A percentile compares a stretch with the other conserved stretches of the same genome.
phyloP scores from a whole-genome alignment of 1,140 invertebrate species.

The Chrysoperla carnea region DNA sequence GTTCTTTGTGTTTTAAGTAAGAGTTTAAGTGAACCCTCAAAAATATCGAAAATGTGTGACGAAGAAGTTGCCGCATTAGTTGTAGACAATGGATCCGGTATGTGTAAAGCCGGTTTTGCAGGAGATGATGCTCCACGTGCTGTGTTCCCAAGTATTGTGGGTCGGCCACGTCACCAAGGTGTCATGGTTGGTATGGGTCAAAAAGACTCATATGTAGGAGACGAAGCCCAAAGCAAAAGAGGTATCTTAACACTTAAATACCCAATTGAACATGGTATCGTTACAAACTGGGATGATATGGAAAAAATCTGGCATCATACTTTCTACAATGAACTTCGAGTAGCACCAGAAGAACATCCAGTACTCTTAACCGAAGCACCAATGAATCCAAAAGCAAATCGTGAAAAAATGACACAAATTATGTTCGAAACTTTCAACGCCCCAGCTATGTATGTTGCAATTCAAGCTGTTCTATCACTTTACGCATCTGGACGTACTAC shows the following conservation, averaged over 20 bases:
- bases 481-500: conserved; percentile 79
- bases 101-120: conserved; percentile 83
- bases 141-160: conserved; percentile 74
- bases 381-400: conserved; percentile 67
- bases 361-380: conserved; percentile 75
- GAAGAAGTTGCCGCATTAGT: conserved; percentile 77
- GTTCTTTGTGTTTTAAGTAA: too few species aligned
- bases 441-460: conserved; percentile 63
- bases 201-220: conserved; percentile 72
- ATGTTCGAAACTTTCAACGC: conserved; percentile 70
- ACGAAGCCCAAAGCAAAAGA: conserved; percentile 77
- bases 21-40: conserved; percentile 9
- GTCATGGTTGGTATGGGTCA: conserved; percentile 89
- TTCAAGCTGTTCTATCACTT: conserved; percentile 65
- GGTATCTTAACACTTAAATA: conserved; percentile 63
- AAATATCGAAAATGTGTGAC: conserved; percentile 51
- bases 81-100: conserved; percentile 70
- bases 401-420: conserved; percentile 74
- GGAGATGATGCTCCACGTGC: conserved; percentile 73
- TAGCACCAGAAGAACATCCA: conserved; percentile 80
- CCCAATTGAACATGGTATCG: conserved; percentile 67
- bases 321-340: conserved; percentile 74
- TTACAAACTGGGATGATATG: conserved; percentile 80
- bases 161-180: conserved; percentile 59
- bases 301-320: conserved; percentile 70